A percentile compares a stretch with the other conserved stretches of the same genome.
phyloP scores from a whole-genome alignment of 2,888 invertebrate species.

The Acanthopleura granulata region DNA sequence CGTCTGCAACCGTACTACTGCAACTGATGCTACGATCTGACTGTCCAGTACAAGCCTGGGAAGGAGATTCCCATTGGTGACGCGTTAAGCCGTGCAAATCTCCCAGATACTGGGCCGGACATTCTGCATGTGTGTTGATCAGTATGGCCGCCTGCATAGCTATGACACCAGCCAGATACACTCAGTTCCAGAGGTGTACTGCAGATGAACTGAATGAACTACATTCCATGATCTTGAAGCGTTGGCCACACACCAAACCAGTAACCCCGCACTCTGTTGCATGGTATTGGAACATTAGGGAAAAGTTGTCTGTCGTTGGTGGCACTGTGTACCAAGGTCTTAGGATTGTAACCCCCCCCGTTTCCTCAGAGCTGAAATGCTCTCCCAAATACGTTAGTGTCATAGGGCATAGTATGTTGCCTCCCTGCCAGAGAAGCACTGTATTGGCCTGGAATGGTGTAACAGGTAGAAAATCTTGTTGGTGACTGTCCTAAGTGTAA shows the following conservation, averaged over 20 bases:
- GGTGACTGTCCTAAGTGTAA: slow-evolving; percentile 30
- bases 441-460: slow-evolving; percentile 35
- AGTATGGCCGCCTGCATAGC: slow-evolving; percentile 25
- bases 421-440: slow-evolving; percentile 33
- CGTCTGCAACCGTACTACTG: slow-evolving; percentile 27
- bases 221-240: slow-evolving; percentile 24
- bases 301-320: slow-evolving; percentile 31
- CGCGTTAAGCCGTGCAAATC: slow-evolving; percentile 24
- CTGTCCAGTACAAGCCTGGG: slow-evolving; percentile 29
- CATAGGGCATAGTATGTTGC: slow-evolving; percentile 36
- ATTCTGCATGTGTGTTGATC: slow-evolving; percentile 19
- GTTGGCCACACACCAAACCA: slow-evolving; percentile 31
- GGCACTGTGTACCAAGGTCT: slow-evolving; percentile 35
- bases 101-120: slow-evolving; percentile 20
- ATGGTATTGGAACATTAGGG: slow-evolving; percentile 32
- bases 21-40: slow-evolving; percentile 29
- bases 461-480: too few relatives aligned
- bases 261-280: slow-evolving; percentile 28
- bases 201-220: slow-evolving; percentile 25
- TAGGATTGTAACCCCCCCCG: slow-evolving; percentile 36
- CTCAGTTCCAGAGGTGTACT: slow-evolving; percentile 21
- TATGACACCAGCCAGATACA: neutral
- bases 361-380: slow-evolving; percentile 34
- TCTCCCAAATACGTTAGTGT: too few relatives aligned
- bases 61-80: slow-evolving; percentile 27